phyloP scores from a whole-genome alignment of 2,113 vertebrate genomes.

The Lophotis ruficrista region DNA sequence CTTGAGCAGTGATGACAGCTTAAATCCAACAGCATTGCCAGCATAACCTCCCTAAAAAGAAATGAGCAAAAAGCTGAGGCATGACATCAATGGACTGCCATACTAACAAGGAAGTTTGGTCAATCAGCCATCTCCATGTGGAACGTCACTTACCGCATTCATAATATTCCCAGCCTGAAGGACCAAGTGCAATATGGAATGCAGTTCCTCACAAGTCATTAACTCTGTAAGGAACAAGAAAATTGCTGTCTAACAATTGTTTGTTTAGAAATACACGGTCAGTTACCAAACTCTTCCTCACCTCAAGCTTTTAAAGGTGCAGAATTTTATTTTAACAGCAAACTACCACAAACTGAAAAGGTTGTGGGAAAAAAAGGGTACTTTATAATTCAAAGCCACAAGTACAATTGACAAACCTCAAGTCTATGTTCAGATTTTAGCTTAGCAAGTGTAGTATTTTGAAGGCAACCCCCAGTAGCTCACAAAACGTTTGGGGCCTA shows the following conservation, averaged over 20 bases:
- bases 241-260: not conserved
- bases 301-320: not conserved
- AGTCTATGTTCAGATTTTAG: not conserved
- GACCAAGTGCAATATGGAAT: slow-evolving; percentile 94
- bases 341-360: not conserved
- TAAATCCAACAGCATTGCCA: slow-evolving; percentile 97
- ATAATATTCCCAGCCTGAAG: slow-evolving; percentile 98
- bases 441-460: not conserved
- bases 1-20: slow-evolving; percentile 94
- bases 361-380: not conserved
- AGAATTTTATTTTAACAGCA: not conserved
- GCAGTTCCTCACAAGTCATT: slow-evolving; percentile 94
- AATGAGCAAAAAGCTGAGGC: slow-evolving; percentile 27
- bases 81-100: not conserved
- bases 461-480: not conserved
- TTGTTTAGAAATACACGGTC: slow-evolving; percentile 2
- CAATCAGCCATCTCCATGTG: not conserved
- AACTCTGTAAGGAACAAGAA: slow-evolving; percentile 81
- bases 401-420: not conserved
- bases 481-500: not conserved
- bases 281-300: not conserved
- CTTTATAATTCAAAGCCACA: not conserved
- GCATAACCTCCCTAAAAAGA: slow-evolving; percentile 92
- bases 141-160: slow-evolving; percentile 88
- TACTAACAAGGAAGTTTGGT: not conserved